Base-by-base conservation (phyloP, 2,113 vertebrate species). In the Anoplopoma fimbria region DNA sequence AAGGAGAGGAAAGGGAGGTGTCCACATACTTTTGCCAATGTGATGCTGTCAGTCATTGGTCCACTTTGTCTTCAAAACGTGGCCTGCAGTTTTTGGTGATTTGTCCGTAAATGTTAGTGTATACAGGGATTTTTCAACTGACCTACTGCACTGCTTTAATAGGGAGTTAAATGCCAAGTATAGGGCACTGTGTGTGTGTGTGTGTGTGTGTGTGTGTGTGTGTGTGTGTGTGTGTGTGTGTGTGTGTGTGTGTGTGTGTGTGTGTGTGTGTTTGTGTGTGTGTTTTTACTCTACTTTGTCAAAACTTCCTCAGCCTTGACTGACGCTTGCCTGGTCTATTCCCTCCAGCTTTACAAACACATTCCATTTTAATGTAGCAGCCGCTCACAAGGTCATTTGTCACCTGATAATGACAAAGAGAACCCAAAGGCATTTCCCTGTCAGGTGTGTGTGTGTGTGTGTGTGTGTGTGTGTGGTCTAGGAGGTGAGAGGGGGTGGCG, bases 321-420 rank as follows among this genome's bases (percentile, higher is more conserved):
- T 83, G 85, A 89, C 51, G 4, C 73, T 72, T 31, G 9, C 34
- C 64, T 83, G 17, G 74, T 85, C 73, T 82, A 23, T 73, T 87
- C 88, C 87, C 88, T 81, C 53, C 61, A 84, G 91, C 82, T 90
- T 87, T 83, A 87, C 91, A 90, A 90, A 91, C 86, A 91, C 80
- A 88, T 91, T 93, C 85, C 85, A 79, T 85, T 90, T 90, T 88
- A 90, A 87, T 84, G 85, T 77, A 75, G 81, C 78, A 82, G 62
- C 81, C 38, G 31, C 83, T 88, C 84, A 75, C 89, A 87, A 90
- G 92, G 90, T 92, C 89, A 85, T 92, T 88, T 87, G 85, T 92
- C 89, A 88, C 85, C 87, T 84, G 85, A 88, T 91, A 86, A 93
- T 91, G 87, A 92, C 81, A 87, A 88, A 89, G 89, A 69, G 79